Percentiles rank a stretch among this genome's conserved stretches.
Conservation (phyloP, 2,888 invertebrate genomes). For the Tenthredo amoena region DNA sequence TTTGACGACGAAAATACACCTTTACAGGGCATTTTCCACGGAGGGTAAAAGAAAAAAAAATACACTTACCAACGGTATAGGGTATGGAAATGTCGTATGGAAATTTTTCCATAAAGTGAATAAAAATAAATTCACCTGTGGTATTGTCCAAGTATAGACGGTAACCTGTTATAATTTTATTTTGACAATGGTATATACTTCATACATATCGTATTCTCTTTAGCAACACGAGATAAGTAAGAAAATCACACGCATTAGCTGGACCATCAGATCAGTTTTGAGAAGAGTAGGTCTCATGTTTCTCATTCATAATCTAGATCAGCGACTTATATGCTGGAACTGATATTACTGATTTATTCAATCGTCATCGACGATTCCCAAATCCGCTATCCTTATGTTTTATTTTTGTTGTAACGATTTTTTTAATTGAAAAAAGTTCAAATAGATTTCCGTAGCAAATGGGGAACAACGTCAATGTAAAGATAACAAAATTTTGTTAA, state of each 20-base stretch:
- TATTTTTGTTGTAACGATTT: too few relatives aligned
- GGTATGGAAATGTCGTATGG: not conserved
- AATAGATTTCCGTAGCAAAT: too few relatives aligned
- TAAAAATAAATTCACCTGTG: not conserved
- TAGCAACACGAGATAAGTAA: not conserved
- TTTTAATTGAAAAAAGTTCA: too few relatives aligned
- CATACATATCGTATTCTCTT: not conserved
- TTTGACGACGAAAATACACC: not conserved
- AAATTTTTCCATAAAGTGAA: not conserved
- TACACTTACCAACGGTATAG: not conserved
- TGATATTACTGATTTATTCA: not conserved
- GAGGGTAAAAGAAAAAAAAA: not conserved
- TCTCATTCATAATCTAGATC: not conserved
- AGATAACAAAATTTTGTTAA: not conserved
- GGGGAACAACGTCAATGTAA: too few relatives aligned
- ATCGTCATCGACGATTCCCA: not conserved
- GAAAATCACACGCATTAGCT: not conserved
- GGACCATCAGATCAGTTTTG: not conserved
- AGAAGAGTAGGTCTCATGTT: not conserved
- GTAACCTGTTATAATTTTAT: not conserved
- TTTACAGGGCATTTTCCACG: not conserved
- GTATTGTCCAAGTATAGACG: not conserved
- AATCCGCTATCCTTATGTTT: not conserved
- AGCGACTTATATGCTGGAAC: not conserved
- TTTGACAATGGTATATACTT: not conserved